Conservation (phyloP, 2,113 vertebrate species). For the Naja naja region DNA sequence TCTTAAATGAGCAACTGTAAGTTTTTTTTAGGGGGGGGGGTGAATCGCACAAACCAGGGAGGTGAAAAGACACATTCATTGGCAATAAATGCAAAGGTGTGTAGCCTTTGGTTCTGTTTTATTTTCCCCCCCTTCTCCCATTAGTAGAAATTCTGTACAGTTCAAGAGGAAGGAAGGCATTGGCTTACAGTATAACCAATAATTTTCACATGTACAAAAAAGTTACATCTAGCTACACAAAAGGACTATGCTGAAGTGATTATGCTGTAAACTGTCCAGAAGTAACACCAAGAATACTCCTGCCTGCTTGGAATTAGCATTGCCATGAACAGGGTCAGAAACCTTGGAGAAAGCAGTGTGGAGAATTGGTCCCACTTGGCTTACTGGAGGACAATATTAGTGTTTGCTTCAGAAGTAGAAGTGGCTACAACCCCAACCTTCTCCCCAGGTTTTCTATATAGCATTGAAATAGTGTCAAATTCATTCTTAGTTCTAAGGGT, state of each 20-base stretch:
- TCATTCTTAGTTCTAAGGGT: not conserved
- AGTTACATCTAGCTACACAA: slow-evolving; percentile 33
- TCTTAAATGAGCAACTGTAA: not conserved
- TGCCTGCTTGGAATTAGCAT: not conserved
- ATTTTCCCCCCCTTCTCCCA: not conserved
- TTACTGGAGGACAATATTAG: not conserved
- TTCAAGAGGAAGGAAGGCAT: not conserved
- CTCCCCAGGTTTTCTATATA: not conserved
- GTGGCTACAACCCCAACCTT: not conserved
- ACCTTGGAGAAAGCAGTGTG: not conserved
- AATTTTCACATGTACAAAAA: slow-evolving; percentile 47
- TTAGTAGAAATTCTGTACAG: slow-evolving; percentile 27
- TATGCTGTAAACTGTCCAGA: slow-evolving; percentile 12
- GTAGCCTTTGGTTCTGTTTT: not conserved
- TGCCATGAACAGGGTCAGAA: not conserved
- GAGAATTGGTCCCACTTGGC: not conserved
- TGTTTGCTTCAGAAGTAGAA: not conserved
- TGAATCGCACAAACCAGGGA: not conserved
- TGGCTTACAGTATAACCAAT: slow-evolving; percentile 11
- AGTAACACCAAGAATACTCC: not conserved
- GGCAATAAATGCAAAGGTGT: not conserved
- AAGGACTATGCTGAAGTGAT: slow-evolving; percentile 14
- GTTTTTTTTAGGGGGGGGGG: too few relatives aligned
- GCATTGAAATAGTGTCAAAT: not conserved
- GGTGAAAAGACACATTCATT: not conserved